Evolutionary conservation across 1,140 invertebrate species (phyloP), one percentile per base, ranked within the genome.

Genomic region (Drosophila serrata): DNA sequence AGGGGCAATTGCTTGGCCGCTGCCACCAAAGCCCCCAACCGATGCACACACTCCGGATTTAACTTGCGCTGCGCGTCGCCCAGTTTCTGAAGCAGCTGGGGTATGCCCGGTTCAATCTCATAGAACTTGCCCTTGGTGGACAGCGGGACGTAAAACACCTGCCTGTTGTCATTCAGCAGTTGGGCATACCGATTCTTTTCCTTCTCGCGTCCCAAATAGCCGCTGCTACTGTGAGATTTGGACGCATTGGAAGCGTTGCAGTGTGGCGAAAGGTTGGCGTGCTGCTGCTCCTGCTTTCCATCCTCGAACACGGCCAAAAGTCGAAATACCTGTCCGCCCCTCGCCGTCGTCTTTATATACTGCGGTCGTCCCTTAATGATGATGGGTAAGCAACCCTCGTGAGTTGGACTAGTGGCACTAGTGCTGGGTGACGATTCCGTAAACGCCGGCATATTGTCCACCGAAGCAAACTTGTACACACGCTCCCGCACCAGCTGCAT

Each of bases 21-120:
- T 0, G 80, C 62, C 37, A 92, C 76, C 40, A 92, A 51, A 4
- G 79, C 79, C 1, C 87, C 90, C 49, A 93, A 68, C 7, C 92
- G 78, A 86, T 93, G 85, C 27, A 93, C 92, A 78, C 92, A 93
- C 65, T 93, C 92, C n/a, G 92, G 78, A 88, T 93, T 92, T 9
- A 92, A 51, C 55, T 92, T 91, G 24, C 84, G 86, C 37, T 91
- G 75, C 7, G 72, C 48, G 33, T 91, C 81, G 15, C 79, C 69
- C 8, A 73, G 39, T 45, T 92, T 92, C 57, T 93, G 92, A n/a
- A 92, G 61, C 17, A 92, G 58, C 45, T 92, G 91, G 19, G 92
- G 92, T 58, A 92, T 85, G 7, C 92, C 91, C 12, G 78, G 91
- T 46, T 93, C 92, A 19, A 93, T 92, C 61, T 93, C 92, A 58